phyloP scores from a whole-genome alignment of 23 tunicate species.

The Oikopleura albicans region DNA sequence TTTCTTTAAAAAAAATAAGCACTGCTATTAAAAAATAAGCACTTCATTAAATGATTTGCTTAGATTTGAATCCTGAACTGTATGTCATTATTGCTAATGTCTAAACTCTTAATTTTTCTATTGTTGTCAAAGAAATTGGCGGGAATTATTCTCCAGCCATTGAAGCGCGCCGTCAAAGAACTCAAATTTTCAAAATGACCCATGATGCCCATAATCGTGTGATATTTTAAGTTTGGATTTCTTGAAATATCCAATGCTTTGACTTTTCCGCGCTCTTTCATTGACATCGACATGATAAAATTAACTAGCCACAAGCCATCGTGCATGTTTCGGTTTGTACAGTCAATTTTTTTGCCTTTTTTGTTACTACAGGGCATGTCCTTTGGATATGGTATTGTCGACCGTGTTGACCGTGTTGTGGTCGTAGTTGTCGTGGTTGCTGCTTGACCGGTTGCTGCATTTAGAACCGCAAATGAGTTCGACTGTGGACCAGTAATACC shows the following conservation, averaged over 20 bases:
- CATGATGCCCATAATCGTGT: not conserved
- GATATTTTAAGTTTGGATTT: not conserved
- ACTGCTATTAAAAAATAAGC: no score
- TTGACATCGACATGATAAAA: not conserved
- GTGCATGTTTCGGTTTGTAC: conserved; percentile 13
- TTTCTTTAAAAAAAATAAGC: no score
- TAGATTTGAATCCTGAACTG: no score
- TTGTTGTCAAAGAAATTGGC: not conserved
- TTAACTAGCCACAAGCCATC: not conserved
- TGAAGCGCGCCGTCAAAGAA: not conserved
- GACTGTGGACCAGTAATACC: not conserved
- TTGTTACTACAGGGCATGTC: not conserved
- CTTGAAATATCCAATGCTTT: not conserved
- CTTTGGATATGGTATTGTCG: not conserved
- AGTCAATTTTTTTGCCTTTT: not conserved
- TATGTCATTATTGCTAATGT: not conserved
- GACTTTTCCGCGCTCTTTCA: not conserved
- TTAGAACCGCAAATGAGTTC: not conserved
- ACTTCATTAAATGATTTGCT: no score
- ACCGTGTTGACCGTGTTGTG: not conserved
- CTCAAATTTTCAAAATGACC: not conserved
- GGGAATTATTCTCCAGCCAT: not conserved
- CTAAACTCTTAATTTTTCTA: not conserved
- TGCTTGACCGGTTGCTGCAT: not conserved
- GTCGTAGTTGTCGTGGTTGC: not conserved